Evolutionary conservation across 1,140 invertebrate genomes (phyloP), one percentile per base, ranked within the genome.

Genomic region (Hypsibius dujardini): DNA sequence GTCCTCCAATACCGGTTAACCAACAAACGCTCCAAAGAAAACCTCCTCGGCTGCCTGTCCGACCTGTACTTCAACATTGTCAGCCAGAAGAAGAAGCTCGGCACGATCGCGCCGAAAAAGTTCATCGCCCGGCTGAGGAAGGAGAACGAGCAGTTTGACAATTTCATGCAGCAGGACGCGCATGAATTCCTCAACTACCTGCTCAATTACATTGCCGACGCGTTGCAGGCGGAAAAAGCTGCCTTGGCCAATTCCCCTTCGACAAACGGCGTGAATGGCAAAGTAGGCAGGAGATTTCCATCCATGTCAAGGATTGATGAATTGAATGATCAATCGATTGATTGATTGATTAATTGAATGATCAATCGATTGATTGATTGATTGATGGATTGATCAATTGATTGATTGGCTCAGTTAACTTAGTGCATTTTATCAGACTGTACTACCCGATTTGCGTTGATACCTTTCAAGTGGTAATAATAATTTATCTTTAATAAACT

Each of bases 131-230:
- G 94, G 76, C 80, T 99, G 76, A 86, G 95, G 76, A 98, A 98
- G 84, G 95, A 99, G 83, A 98, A 98, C 87, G 94, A 96, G 82
- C 87, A 95, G 77, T 98, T 99, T 85, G 95, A 98, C 81, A 98
- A 99, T 81, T 98, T 96, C 78, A 93, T 97, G 88, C 95, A 99
- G 80, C 95, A 99, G 84, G 95, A 99, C 87, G 95, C 95, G 67
- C 95, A 99, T 80, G 95, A 98, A 81, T 99, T 98, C 84, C 84
- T 99, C 69, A 98, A 98, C 80, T 98, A 97, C 81, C 84, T 99
- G 69, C 90, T 99, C 70, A 98, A 99, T 82, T 83, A 83, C 70
- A 84, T 86, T 47, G 84, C 45, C 7, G 50, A 72, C 1, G 42
- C 60, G 46, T 40, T 46, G 1, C 70, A n/a, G 28, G 46, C 71